Conservation (phyloP, 2,797 vertebrate genomes). For the Takifugu rubripes region DNA sequence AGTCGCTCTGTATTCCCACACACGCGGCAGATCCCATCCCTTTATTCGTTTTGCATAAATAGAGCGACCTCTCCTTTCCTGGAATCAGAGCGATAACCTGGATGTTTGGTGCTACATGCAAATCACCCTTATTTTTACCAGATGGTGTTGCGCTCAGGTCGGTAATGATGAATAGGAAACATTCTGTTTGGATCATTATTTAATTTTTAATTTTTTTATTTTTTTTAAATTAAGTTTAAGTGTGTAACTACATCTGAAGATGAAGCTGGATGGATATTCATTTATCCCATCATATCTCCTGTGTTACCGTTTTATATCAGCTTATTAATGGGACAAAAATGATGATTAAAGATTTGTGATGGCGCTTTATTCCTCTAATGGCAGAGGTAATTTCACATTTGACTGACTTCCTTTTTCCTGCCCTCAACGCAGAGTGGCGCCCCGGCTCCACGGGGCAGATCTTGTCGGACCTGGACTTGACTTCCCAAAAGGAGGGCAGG, state of each 20-base stretch:
- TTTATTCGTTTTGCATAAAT: slow-evolving; percentile 66
- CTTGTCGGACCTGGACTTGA: slow-evolving; percentile 94
- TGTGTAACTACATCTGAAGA: not conserved
- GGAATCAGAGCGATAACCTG: slow-evolving; percentile 47
- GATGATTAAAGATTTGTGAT: not conserved
- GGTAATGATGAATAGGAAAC: slow-evolving; percentile 25
- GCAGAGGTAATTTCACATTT: not conserved
- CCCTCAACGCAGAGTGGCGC: slow-evolving; percentile 85
- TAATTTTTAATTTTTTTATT: too few species aligned
- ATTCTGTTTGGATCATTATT: not conserved
- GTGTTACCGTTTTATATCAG: slow-evolving; percentile 16
- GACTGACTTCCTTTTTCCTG: slow-evolving; percentile 10
- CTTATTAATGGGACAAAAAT: not conserved
- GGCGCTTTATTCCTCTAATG: not conserved
- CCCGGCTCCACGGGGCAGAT: slow-evolving; percentile 96
- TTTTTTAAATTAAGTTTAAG: too few species aligned
- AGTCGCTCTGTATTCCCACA: slow-evolving; percentile 57
- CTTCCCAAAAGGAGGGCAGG: slow-evolving; percentile 92
- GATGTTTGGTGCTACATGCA: slow-evolving; percentile 34
- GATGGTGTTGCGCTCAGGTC: slow-evolving; percentile 34
- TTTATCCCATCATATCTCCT: not conserved
- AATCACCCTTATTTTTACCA: slow-evolving; percentile 38
- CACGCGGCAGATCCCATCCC: slow-evolving; percentile 50
- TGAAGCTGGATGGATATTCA: too few species aligned
- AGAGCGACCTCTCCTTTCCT: slow-evolving; percentile 48